phyloP scores from a whole-genome alignment of 2,113 vertebrate species.

The Isurus oxyrinchus region DNA sequence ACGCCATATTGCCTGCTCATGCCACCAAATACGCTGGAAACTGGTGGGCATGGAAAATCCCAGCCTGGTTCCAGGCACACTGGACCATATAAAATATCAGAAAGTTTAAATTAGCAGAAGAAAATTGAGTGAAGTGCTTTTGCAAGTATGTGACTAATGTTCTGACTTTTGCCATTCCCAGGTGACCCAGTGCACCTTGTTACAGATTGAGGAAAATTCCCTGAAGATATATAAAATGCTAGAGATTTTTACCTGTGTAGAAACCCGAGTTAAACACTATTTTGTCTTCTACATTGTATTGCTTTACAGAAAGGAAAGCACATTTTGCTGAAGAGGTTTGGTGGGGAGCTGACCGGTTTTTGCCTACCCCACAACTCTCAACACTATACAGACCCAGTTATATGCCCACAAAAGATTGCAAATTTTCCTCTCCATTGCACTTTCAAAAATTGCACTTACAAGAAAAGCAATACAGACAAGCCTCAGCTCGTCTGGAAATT shows the following conservation, averaged over 20 bases:
- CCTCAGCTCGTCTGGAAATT: not conserved
- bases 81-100: not conserved
- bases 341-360: not conserved
- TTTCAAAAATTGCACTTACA: slow-evolving; percentile 10
- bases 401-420: not conserved
- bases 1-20: too few species aligned
- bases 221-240: not conserved
- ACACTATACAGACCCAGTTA: not conserved
- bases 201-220: not conserved
- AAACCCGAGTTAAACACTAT: not conserved
- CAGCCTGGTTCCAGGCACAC: not conserved
- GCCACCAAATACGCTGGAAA: too few species aligned
- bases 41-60: too few species aligned
- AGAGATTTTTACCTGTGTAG: not conserved
- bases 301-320: not conserved
- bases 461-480: not conserved
- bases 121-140: not conserved
- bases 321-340: not conserved
- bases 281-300: not conserved
- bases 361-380: not conserved
- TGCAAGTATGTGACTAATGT: not conserved
- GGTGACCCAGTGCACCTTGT: not conserved
- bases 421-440: not conserved
- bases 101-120: not conserved
- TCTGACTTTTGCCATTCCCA: not conserved